Percentiles rank a stretch among this genome's conserved stretches.
phyloP scores from a whole-genome alignment of 2,888 invertebrate genomes.

The Hydroisotoma schaefferi region DNA sequence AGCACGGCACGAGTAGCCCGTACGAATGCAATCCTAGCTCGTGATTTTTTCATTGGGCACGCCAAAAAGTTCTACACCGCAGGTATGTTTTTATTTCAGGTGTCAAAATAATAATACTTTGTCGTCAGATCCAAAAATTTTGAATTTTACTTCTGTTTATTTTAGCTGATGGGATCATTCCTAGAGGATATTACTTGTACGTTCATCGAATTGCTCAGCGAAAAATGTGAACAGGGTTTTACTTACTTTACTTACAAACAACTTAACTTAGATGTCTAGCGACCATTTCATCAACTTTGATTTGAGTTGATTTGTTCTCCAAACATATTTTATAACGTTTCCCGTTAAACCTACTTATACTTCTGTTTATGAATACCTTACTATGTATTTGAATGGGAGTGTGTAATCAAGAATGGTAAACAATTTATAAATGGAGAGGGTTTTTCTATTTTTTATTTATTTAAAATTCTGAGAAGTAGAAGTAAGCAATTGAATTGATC shows the following conservation, averaged over 20 bases:
- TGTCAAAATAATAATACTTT: neutral
- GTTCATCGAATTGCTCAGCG: slow-evolving; percentile 32
- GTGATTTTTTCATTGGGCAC: slow-evolving; percentile 37
- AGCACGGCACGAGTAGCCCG: slow-evolving; percentile 15
- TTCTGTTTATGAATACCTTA: no score
- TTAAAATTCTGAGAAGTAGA: no score
- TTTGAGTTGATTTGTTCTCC: no score
- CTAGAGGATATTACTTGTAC: slow-evolving; percentile 37
- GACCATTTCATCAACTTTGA: no score
- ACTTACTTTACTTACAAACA: neutral
- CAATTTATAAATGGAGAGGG: no score
- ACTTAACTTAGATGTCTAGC: neutral
- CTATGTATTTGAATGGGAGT: no score
- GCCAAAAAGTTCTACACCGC: slow-evolving; percentile 25
- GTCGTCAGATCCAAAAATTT: neutral
- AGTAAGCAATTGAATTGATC: no score
- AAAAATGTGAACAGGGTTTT: slow-evolving; percentile 17
- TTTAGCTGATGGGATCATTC: slow-evolving; percentile 25
- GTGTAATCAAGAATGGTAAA: no score
- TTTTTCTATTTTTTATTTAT: no score
- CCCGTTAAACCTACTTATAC: no score
- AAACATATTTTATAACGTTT: no score
- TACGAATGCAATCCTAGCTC: slow-evolving; percentile 28
- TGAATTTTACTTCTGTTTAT: neutral
- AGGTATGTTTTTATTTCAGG: slow-evolving; percentile 8